Base-by-base conservation (phyloP, 1,140 invertebrate species). In the Macrostomum lignano region DNA sequence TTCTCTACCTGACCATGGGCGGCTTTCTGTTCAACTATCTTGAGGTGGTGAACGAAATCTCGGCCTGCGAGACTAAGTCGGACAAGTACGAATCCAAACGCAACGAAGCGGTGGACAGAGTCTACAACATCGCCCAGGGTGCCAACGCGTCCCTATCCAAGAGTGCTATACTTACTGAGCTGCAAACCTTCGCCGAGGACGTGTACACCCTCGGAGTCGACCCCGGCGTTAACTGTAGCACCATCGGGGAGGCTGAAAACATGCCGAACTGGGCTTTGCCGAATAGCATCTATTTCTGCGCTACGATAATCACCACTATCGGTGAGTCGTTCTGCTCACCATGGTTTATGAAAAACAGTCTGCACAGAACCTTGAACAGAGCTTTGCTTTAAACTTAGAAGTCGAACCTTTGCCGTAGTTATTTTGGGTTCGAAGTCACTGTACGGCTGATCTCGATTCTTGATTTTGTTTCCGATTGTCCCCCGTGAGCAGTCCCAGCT, bases 291-390 rank as follows among this genome's bases (percentile, higher is more conserved):
- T 66, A 88, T 1, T 93, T 86, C 55, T 84, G 76, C 0, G 66
- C 91, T 15, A 88, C 82, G 7, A 76, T 86, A 37, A 86, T 86
- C 45, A 88, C 79, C 0, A 88, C 78, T 1, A 88, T 86, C 40
- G 79, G 77, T 79, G 63, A 70, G 71, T 26, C 11, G 13, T 17
- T 4, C 3, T 17, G 4, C 3, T 32, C n/a, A n/a, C n/a, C n/a
- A n/a, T n/a, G n/a, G n/a, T n/a, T n/a, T n/a, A n/a, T n/a, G n/a
- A n/a, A n/a, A n/a, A n/a, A n/a, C n/a, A n/a, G n/a, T n/a, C n/a
- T n/a, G n/a, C n/a, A n/a, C n/a, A n/a, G n/a, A n/a, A n/a, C n/a
- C n/a, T n/a, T n/a, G n/a, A n/a, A n/a, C n/a, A n/a, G n/a, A n/a
- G n/a, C n/a, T n/a, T n/a, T n/a, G n/a, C n/a, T n/a, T n/a, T n/a